Evolutionary conservation across 2,888 invertebrate species (phyloP).

Genomic region (Entomobrya multifasciata): DNA sequence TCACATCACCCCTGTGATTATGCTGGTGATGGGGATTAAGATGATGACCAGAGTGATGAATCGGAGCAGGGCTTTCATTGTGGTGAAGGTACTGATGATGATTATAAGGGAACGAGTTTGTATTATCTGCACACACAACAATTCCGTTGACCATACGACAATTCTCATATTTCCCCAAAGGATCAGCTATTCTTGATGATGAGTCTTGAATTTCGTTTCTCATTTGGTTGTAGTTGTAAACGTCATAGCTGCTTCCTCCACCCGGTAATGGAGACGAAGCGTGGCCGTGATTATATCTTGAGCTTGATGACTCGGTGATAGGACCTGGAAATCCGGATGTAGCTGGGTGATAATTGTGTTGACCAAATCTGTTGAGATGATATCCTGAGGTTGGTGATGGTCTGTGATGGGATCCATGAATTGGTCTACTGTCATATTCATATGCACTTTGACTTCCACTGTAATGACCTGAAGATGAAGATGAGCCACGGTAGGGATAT

Average conservation of each 20-base stretch:
- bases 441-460: slow-evolving; percentile 49
- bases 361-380: slow-evolving; percentile 33
- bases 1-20: slow-evolving; percentile 50
- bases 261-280: neutral
- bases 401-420: slow-evolving; percentile 12
- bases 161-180: slow-evolving; percentile 76
- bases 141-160: slow-evolving; percentile 75
- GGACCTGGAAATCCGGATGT: slow-evolving; percentile 63
- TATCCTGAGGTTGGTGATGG: neutral
- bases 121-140: slow-evolving; percentile 77
- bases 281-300: too few relatives aligned
- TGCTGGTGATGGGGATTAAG: neutral
- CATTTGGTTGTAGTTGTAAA: slow-evolving; percentile 38
- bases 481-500: slow-evolving; percentile 40
- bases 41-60: too few relatives aligned
- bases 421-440: slow-evolving; percentile 63
- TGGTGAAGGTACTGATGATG: neutral
- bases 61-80: too few relatives aligned
- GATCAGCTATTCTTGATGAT: slow-evolving; percentile 65
- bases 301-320: slow-evolving; percentile 45
- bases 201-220: slow-evolving; percentile 40
- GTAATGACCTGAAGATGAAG: slow-evolving; percentile 25
- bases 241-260: slow-evolving; percentile 24
- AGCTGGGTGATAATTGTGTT: slow-evolving; percentile 57
- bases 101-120: neutral